phyloP scores from a whole-genome alignment of 2,797 vertebrate species.

The Epinephelus coioides region DNA sequence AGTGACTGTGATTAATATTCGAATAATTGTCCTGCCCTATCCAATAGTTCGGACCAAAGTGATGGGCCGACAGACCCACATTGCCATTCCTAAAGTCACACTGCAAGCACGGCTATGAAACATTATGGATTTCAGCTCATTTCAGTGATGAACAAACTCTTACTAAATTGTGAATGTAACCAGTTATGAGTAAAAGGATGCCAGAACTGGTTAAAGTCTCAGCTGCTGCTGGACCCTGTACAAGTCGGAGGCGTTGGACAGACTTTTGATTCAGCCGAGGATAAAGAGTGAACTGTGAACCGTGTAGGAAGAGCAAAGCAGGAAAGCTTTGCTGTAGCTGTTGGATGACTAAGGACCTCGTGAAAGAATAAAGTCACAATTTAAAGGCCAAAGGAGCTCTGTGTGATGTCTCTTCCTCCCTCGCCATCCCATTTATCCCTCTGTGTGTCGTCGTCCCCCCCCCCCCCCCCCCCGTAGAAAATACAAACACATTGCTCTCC shows the following conservation, averaged over 20 bases:
- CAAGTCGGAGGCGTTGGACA: constrained; percentile 25
- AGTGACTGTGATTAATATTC: no score
- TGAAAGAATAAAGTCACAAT: constrained; percentile 23
- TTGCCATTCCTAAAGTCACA: background rate
- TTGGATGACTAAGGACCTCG: constrained; percentile 6
- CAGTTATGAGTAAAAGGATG: background rate
- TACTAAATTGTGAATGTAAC: constrained; percentile 3
- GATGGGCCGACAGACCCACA: background rate
- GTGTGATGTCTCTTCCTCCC: constrained; percentile 5
- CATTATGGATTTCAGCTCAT: background rate
- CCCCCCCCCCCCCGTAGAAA: background rate
- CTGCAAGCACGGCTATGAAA: background rate
- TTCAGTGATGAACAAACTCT: background rate
- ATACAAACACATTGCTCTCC: constrained; percentile 21
- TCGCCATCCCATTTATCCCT: background rate
- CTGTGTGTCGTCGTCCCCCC: no score
- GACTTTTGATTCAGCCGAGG: constrained; percentile 33
- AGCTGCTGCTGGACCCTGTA: constrained; percentile 17
- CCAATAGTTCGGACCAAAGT: background rate
- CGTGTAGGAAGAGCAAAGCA: constrained; percentile 47
- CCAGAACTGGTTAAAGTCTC: constrained; percentile 2
- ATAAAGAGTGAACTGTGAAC: constrained; percentile 48
- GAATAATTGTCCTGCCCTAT: no score
- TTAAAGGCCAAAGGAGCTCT: constrained; percentile 34
- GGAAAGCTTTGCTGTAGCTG: constrained; percentile 7